These are phyloP conservation scores for Tychaedon coryphoeus DNA, from an alignment of 2,113 vertebrate genomes.

Conservation along the genomic window DNA sequence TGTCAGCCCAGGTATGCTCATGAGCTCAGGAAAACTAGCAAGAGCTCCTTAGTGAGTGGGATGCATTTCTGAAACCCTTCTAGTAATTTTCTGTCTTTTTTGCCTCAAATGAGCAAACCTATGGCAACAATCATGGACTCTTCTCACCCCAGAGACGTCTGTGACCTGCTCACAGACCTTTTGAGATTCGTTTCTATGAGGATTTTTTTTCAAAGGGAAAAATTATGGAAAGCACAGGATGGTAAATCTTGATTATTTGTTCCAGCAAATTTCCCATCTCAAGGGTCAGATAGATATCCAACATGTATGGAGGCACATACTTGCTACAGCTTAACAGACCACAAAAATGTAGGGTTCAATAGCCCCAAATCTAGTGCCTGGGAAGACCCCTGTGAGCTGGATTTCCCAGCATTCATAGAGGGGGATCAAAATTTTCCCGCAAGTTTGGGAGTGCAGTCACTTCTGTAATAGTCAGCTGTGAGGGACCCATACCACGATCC, in stretches of 20 bases:
- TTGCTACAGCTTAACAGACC: neutral
- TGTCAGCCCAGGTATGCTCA: neutral
- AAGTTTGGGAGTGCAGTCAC: neutral
- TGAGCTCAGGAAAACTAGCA: neutral
- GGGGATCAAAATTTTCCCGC: neutral
- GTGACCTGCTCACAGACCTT: neutral
- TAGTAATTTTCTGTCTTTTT: neutral
- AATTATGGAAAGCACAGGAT: neutral
- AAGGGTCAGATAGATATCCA: neutral
- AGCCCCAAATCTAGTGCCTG: neutral
- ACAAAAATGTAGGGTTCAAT: neutral
- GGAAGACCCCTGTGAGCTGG: neutral
- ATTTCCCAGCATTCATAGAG: accelerated
- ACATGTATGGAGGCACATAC: neutral
- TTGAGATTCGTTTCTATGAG: neutral
- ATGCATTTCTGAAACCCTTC: neutral
- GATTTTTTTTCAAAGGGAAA: neutral
- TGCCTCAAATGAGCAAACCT: neutral
- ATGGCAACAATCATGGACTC: neutral
- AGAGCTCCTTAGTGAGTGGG: neutral
- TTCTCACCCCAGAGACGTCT: neutral
- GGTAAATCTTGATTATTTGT: neutral
- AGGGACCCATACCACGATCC: neutral
- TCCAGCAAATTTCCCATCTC: neutral
- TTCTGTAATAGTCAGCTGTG: neutral